Evolutionary conservation across 2,888 invertebrate genomes (phyloP), one percentile per base, ranked within the genome.

Genomic region (Anthophora plumipes): DNA sequence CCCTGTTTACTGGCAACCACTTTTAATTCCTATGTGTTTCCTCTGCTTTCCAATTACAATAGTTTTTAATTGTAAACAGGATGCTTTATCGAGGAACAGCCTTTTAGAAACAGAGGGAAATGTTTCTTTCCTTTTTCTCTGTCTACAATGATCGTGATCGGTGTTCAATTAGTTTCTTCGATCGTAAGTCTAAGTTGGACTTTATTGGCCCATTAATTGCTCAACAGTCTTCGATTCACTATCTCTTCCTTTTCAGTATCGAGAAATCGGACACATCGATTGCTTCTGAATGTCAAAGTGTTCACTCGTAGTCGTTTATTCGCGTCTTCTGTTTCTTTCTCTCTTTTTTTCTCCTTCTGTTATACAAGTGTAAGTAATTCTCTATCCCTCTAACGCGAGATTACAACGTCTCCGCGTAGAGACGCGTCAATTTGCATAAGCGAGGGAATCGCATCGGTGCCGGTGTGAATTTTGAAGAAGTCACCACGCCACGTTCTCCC

Each of bases 21-120:
- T n/a, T 64, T 59, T 41, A 61, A 20, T 31, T 25, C 52, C 43
- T 25, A 8, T n/a, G 31, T 20, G 17, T n/a, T 43, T 67, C 52
- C 25, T 1, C 3, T 37, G 8, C 17, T 37, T 50, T 41, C 22
- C 43, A 79, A 76, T 79, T 79, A 54, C 76, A 69, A 60, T 54
- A 59, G 59, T 76, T 76, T n/a, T 68, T 66, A 79, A 82, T 82
- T 68, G 64, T 31, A 48, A 64, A 74, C 31, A 39, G 59, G 31
- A 46, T 31, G 12, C 37, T 59, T 12, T 12, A 11, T 37, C 50
- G 22, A 20, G 22, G n/a, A 22, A 50, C 39, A 4, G 14, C 43
- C 46, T 31, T 31, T 37, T 1, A 17, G 55, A 52, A 14, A 20
- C 46, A 9, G n/a, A 1, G 11, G n/a, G 1, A 11, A 7, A 39